Evolutionary conservation across 1,140 invertebrate genomes (phyloP), one percentile per base, ranked within the genome.

Genomic region (Drosophila orosa): DNA sequence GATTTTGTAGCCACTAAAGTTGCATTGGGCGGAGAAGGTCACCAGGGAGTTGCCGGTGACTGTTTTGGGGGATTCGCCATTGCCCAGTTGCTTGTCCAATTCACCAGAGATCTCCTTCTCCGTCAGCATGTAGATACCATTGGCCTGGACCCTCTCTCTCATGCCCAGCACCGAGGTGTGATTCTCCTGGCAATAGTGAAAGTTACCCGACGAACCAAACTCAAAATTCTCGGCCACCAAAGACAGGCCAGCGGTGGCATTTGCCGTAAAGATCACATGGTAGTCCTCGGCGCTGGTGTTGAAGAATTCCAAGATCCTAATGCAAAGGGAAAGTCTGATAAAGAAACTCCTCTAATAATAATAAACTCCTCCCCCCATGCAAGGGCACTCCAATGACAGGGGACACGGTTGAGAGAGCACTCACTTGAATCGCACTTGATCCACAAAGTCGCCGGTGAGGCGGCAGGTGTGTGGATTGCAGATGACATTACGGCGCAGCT

Each of bases 151-250:
- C 69, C 95, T 66, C 92, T 96, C 96, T 91, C 98, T 93, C 94
- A 99, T 96, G 17, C 98, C 98, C 67, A 99, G 93, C 3, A 98
- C 97, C 6, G 98, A 99, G 2, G 98, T 99, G 89, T 99, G 98
- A 91, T 97, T 99, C 90, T 99, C 98, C 84, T 95, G 94, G 39
- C 97, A 92, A 90, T 99, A 98, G 17, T 95, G 94, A 91, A 98
- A 97, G 42, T 93, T 92, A 19, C 96, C 96, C 15, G 71, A 44
- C 0, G 35, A 24, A 15, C 62, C 67, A 90, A 95, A 97, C 42
- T 93, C 81, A 92, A 99, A 99, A 74, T 94, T 93, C 91, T 99
- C 97, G 3, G 95, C 96, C 12, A 98, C 92, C 52, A 97, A 79
- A 93, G 98, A 98, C 6, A 99, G 90, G 1, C 96, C 94, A 15